Base-by-base conservation (phyloP, 2,113 vertebrate species). In the Psilopsiagon aymara region DNA sequence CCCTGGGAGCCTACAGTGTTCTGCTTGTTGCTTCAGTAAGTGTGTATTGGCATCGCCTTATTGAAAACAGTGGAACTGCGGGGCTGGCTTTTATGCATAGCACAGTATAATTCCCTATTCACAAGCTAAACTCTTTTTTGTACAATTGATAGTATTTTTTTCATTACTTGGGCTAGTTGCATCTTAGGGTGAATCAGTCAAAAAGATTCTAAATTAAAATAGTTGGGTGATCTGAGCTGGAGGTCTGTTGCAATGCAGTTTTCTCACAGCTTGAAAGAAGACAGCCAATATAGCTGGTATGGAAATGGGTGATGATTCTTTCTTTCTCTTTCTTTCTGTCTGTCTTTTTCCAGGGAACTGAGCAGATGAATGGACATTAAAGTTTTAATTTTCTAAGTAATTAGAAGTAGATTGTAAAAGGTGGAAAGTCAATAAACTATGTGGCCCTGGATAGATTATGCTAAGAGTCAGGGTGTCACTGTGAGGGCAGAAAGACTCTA, bases 361-460 rank as follows among this genome's bases (percentile, higher is more conserved):
- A 44, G 33, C 24, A 82, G 52, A 60, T 71, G 33, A 62, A 87
- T 29, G 69, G 11, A 33, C 19, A 59, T 82, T 37, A 21, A 95
- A 67, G 41, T 89, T 94, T 90, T 84, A 69, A 60, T 91, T 87
- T 82, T 66, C n/a, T 66, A 27, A 62, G 66, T 86, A 92, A 88
- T 81, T 57, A 82, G 79, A 88, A 94, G 53, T 59, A 62, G 27
- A 23, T 71, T 9, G 2, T 57, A 27, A 41, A 69, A 60, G 11
- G 66, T 60, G 41, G 28, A 31, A 82, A 84, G 44, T 49, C 64
- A 85, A 28, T 91, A 82, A 75, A 69, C 21, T 8, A 1, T 2
- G 41, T 39, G 43, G 37, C 39, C 47, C 49, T 94, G 66, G 31
- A 24, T 11, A 74, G 66, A 57, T 91, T 63, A 49, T 0, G 0